phyloP scores from a whole-genome alignment of 2,113 vertebrate genomes.

The Aleadryas rufinucha region DNA sequence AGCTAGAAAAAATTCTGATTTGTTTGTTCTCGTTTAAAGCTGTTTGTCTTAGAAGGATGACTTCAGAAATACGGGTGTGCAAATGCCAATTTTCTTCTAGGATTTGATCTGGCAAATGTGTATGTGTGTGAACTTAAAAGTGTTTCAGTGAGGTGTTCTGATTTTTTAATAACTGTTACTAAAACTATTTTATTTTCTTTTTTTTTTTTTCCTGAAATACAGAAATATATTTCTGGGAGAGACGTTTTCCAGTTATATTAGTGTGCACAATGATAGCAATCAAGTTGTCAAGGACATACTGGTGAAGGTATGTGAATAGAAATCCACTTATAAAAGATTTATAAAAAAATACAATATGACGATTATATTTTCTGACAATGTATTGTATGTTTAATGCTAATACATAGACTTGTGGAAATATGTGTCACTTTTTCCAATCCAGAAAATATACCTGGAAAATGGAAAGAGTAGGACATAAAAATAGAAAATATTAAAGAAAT shows the following conservation, averaged over 20 bases:
- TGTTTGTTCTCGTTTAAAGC: background rate
- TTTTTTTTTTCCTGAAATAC: background rate
- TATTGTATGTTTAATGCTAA: background rate
- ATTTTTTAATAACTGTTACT: background rate
- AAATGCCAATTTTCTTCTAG: background rate
- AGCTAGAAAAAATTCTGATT: background rate
- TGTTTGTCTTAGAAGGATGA: background rate
- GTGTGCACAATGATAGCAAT: slow-evolving; percentile 96
- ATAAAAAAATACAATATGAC: background rate
- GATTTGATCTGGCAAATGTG: background rate
- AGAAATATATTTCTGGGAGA: slow-evolving; percentile 98
- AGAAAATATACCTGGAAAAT: background rate
- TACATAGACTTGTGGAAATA: background rate
- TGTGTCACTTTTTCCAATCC: background rate
- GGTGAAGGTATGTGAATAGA: slow-evolving; percentile 84
- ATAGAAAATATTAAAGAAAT: background rate
- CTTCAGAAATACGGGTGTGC: background rate
- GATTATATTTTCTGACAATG: background rate
- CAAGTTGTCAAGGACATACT: slow-evolving; percentile 96
- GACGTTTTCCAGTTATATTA: slow-evolving; percentile 98
- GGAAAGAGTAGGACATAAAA: background rate
- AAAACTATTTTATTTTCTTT: background rate
- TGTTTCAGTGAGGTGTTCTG: background rate
- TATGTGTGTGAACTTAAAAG: background rate
- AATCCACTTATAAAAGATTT: background rate